Percentiles rank a stretch among this genome's conserved stretches.
Conservation (phyloP, 2,797 vertebrate genomes). For the Vultur gryphus region DNA sequence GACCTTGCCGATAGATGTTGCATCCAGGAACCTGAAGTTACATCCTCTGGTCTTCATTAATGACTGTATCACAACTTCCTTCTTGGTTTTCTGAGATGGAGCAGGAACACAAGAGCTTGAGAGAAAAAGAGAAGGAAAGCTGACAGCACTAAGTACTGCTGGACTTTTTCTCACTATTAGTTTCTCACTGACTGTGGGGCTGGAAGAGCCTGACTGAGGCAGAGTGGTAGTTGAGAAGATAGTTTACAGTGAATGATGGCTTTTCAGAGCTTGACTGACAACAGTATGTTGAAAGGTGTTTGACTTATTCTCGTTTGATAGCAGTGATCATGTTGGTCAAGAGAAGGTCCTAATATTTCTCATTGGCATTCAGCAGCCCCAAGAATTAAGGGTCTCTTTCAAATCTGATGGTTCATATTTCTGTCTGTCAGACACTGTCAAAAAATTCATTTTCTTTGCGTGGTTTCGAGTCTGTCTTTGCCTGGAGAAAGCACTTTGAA, state of each 20-base stretch:
- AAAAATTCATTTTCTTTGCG: background rate
- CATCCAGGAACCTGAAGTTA: background rate
- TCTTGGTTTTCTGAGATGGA: background rate
- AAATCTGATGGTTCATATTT: background rate
- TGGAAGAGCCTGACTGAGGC: background rate
- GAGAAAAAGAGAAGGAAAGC: background rate
- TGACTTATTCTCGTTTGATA: background rate
- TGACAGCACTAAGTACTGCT: background rate
- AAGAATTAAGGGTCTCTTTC: constrained; percentile 22
- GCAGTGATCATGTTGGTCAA: background rate
- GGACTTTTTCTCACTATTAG: background rate
- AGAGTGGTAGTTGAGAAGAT: background rate
- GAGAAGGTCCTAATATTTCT: constrained; percentile 1
- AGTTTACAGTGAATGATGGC: background rate
- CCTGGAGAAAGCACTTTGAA: constrained; percentile 51
- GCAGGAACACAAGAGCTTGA: background rate
- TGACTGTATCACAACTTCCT: background rate
- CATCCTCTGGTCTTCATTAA: background rate
- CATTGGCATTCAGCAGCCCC: constrained; percentile 8
- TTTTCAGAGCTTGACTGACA: constrained; percentile 18
- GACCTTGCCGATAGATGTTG: background rate
- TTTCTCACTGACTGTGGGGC: background rate
- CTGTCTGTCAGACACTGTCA: constrained; percentile 7
- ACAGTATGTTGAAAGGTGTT: background rate
- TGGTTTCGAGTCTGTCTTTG: constrained; percentile 2